phyloP scores from a whole-genome alignment of 2,113 vertebrate genomes.

The Microcebus tavaratra region DNA sequence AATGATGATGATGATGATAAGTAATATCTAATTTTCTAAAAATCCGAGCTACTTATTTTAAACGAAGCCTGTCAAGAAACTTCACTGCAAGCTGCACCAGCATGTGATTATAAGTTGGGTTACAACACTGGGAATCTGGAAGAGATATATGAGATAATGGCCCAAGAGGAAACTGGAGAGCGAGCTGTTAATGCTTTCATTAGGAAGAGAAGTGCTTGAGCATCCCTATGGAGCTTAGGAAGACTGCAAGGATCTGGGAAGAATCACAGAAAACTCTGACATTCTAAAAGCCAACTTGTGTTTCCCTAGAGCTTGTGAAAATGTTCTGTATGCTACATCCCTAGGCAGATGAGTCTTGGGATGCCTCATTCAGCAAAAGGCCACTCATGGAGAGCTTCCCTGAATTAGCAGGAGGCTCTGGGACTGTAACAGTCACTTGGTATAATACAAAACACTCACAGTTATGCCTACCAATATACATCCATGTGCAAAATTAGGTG shows the following conservation, averaged over 20 bases:
- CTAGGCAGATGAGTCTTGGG: neutral
- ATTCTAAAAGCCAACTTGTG: neutral
- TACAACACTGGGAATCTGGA: slow-evolving; percentile 29
- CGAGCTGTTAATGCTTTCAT: neutral
- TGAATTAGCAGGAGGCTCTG: neutral
- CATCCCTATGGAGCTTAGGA: neutral
- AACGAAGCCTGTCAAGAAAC: slow-evolving; percentile 37
- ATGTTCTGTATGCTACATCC: neutral
- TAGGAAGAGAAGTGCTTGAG: neutral
- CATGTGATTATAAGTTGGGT: neutral
- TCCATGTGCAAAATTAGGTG: neutral
- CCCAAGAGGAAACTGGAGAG: slow-evolving; percentile 6
- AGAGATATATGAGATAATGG: neutral
- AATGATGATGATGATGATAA: slow-evolving; percentile 7
- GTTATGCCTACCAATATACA: neutral
- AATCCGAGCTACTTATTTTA: slow-evolving; percentile 29
- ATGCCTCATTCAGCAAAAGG: too few species aligned
- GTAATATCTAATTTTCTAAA: neutral
- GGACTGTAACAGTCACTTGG: neutral
- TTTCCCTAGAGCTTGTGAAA: neutral
- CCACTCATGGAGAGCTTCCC: neutral
- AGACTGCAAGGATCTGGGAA: neutral
- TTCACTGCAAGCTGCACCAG: neutral
- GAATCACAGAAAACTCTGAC: neutral
- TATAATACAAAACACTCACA: neutral